Evolutionary conservation across 2,797 vertebrate species (phyloP), one percentile per base, ranked within the genome.

Genomic region (Nannoperca obscura): DNA sequence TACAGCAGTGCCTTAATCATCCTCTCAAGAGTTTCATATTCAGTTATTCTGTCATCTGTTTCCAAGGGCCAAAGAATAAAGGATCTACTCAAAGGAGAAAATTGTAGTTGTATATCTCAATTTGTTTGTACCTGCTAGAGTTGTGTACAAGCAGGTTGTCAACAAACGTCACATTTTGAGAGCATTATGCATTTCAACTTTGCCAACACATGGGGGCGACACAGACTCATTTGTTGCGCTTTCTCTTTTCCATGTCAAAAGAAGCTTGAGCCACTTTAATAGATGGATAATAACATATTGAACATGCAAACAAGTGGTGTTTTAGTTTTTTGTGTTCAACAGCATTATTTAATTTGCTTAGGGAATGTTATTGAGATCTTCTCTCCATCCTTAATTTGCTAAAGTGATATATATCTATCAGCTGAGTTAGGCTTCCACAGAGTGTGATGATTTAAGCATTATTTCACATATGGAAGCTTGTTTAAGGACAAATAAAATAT

Each of bases 151-250:
- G 42, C 55, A 59, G 36, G 8, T 20, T 32, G 66, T 24, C 13
- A 7, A 57, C 67, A 55, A 68, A 53, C 19, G 36, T 65, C 24
- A 17, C 30, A 20, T 36, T 15, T 55, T 17, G 20, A 40, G 13
- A 27, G 5, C 2, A 44, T 9, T 5, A 8, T 66, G 75, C 62
- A 86, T 44, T 92, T 80, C 19, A 49, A 0, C 17, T 0, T 34
- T 22, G 13, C 2, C 0, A 71, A 17, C 92, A 90, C 89, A 76
- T 0, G 92, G 59, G 83, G 92, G 91, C 42, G 80, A 80, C 78
- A 82, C 17, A 88, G 66, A 67, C 80, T 47, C 34, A 36, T 27
- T 44, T 14, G 9, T 54, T 54, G 13, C 71, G 17, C 22, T 50
- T 27, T 38, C 7, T 11, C 8, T 54, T 12, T 34, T 61, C 20